Conservation (phyloP, 2,797 vertebrate genomes). For the Cyprinodon diabolis region DNA sequence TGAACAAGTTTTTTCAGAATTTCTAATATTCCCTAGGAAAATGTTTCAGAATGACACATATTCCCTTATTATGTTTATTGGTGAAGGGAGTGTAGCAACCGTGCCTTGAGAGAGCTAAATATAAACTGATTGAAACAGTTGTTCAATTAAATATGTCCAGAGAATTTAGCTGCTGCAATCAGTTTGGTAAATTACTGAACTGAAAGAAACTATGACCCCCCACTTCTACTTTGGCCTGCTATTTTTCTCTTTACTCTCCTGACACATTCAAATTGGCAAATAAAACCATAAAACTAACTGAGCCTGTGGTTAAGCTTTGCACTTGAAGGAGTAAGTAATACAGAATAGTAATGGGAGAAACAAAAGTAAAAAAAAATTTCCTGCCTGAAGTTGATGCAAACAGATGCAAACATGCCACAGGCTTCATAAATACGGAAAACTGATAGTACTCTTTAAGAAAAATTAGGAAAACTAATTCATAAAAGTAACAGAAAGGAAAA, state of each 20-base stretch:
- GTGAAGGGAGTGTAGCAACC: background rate
- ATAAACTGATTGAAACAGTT: background rate
- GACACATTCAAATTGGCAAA: background rate
- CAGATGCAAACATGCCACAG: constrained; percentile 11
- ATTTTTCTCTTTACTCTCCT: constrained; percentile 1
- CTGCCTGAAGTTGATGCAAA: constrained; percentile 11
- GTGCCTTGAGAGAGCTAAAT: background rate
- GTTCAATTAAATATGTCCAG: background rate
- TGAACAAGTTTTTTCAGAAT: background rate
- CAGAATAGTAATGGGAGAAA: background rate
- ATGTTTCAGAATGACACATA: background rate
- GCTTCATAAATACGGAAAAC: constrained; percentile 3
- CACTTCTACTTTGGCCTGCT: background rate
- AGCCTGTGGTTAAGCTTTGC: background rate
- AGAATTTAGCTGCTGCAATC: background rate
- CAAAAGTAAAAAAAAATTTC: too few species aligned
- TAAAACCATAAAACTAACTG: background rate
- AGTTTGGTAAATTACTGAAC: background rate
- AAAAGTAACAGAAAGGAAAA: background rate
- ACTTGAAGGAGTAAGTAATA: background rate
- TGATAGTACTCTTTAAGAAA: background rate
- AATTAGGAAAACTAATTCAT: constrained; percentile 4
- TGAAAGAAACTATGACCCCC: background rate
- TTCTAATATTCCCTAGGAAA: background rate
- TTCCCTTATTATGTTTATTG: constrained; percentile 2